A percentile compares a stretch with the other conserved stretches of the same genome.
phyloP scores from a whole-genome alignment of 2,797 vertebrate species.

The Sternarchorhynchus goeldii region DNA sequence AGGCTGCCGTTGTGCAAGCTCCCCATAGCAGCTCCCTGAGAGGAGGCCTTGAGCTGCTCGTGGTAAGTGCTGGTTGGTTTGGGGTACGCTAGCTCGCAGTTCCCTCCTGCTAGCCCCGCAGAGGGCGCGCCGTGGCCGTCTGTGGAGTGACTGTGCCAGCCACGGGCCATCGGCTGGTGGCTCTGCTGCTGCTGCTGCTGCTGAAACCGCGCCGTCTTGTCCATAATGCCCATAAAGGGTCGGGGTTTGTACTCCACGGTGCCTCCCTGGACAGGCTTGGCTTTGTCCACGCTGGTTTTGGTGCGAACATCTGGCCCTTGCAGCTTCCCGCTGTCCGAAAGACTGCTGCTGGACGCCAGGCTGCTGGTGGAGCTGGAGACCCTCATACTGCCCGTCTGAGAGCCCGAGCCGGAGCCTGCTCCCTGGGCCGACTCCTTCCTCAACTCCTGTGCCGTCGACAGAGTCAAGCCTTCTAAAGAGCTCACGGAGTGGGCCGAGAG shows the following conservation, averaged over 20 bases:
- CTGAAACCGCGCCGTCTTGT: slow-evolving; percentile 90
- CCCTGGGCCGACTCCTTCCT: slow-evolving; percentile 60
- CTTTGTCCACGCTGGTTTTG: slow-evolving; percentile 77
- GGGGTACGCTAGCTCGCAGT: slow-evolving; percentile 75
- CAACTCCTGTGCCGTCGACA: slow-evolving; percentile 58
- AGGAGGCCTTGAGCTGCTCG: slow-evolving; percentile 76
- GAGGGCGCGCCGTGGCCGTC: slow-evolving; percentile 73
- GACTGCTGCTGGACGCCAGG: slow-evolving; percentile 84
- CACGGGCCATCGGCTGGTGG: slow-evolving; percentile 68
- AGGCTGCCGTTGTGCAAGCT: slow-evolving; percentile 79
- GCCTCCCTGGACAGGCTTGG: slow-evolving; percentile 62
- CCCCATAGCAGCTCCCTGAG: slow-evolving; percentile 67
- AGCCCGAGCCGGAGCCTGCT: slow-evolving; percentile 51
- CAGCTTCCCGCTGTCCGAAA: slow-evolving; percentile 82
- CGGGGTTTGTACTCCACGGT: slow-evolving; percentile 83
- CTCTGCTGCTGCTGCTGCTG: slow-evolving; percentile 64
- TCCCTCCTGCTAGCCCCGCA: slow-evolving; percentile 70
- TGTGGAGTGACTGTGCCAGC: slow-evolving; percentile 79
- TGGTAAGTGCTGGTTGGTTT: slow-evolving; percentile 74
- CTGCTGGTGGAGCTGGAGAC: slow-evolving; percentile 87
- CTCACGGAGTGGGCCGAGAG: slow-evolving; percentile 72
- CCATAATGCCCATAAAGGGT: slow-evolving; percentile 96
- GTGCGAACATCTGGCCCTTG: slow-evolving; percentile 84
- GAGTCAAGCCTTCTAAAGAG: slow-evolving; percentile 70
- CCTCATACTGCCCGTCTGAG: slow-evolving; percentile 73